These are phyloP conservation scores for Artibeus lituratus DNA, from an alignment of 2,797 vertebrate species.

Conservation along the genomic window DNA sequence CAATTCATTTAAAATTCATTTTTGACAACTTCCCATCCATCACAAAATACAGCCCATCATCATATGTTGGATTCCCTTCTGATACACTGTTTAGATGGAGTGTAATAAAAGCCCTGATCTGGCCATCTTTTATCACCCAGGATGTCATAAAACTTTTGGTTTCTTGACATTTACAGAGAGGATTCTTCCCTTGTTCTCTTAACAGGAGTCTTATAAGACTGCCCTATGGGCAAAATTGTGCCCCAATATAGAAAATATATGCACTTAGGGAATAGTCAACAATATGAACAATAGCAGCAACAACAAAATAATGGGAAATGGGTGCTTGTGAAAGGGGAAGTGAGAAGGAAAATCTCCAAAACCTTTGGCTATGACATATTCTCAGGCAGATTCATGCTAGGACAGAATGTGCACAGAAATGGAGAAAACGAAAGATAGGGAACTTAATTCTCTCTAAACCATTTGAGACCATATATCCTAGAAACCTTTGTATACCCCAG, in stretches of 20 bases:
- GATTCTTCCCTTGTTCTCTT: neutral
- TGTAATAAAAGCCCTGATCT: neutral
- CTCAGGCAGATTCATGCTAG: neutral
- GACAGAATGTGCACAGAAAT: neutral
- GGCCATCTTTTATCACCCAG: conserved; percentile 6
- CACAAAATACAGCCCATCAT: neutral
- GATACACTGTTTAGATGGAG: conserved; percentile 10
- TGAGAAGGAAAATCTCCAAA: neutral
- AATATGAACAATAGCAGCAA: neutral
- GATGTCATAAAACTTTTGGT: conserved; percentile 19
- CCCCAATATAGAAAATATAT: neutral
- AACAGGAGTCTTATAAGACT: neutral
- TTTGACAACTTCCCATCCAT: conserved; percentile 60
- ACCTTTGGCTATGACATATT: neutral
- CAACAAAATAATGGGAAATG: neutral
- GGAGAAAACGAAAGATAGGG: neutral
- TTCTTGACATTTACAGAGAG: conserved; percentile 24
- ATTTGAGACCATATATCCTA: neutral
- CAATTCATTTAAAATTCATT: conserved; percentile 61
- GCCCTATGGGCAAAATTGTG: neutral
- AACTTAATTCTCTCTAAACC: neutral
- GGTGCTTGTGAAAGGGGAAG: neutral
- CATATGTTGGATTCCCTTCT: neutral
- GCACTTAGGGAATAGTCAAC: neutral
- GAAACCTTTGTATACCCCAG: neutral